These are phyloP conservation scores for Rhinoraja longicauda DNA, from an alignment of 2,797 vertebrate genomes.

Conservation along the genomic window DNA sequence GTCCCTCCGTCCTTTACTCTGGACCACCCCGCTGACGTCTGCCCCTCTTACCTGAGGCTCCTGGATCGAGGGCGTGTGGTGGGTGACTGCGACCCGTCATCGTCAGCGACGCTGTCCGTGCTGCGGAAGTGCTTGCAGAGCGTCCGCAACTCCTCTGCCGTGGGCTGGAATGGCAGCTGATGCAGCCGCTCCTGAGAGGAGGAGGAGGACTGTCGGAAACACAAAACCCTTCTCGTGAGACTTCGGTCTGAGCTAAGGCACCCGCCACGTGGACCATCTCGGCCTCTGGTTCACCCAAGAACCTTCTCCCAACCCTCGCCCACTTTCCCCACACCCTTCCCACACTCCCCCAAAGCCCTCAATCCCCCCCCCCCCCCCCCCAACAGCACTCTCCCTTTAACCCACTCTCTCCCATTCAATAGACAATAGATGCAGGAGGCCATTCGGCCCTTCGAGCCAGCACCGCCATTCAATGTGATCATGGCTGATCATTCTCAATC, in stretches of 20 bases:
- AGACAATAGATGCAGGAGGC: too few relatives aligned
- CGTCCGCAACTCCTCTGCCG: conserved; percentile 90
- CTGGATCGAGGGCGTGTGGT: conserved; percentile 80
- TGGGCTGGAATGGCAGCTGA: conserved; percentile 95
- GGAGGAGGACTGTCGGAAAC: conserved; percentile 72
- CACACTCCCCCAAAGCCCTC: too few relatives aligned
- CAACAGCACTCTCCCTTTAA: neutral
- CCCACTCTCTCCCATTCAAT: too few relatives aligned
- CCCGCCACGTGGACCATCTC: too few relatives aligned
- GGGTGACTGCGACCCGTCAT: conserved; percentile 73
- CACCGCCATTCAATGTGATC: too few relatives aligned
- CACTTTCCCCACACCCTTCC: neutral
- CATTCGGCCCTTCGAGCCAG: too few relatives aligned
- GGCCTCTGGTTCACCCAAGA: too few relatives aligned
- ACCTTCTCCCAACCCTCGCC: accelerated
- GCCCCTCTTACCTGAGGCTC: conserved; percentile 77
- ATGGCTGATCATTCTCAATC: too few relatives aligned
- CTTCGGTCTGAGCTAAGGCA: too few relatives aligned
- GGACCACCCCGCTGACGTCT: neutral
- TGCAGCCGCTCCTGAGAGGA: conserved; percentile 95
- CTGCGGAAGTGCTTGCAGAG: conserved; percentile 96
- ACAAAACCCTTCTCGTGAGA: too few relatives aligned
- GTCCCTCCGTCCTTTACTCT: neutral
- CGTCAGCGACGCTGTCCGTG: conserved; percentile 83
- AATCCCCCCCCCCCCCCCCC: neutral